Percentiles rank a stretch among this genome's conserved stretches.
These are phyloP conservation scores for Bombus vancouverensis DNA, from an alignment of 1,140 invertebrate species.

Conservation along the genomic window DNA sequence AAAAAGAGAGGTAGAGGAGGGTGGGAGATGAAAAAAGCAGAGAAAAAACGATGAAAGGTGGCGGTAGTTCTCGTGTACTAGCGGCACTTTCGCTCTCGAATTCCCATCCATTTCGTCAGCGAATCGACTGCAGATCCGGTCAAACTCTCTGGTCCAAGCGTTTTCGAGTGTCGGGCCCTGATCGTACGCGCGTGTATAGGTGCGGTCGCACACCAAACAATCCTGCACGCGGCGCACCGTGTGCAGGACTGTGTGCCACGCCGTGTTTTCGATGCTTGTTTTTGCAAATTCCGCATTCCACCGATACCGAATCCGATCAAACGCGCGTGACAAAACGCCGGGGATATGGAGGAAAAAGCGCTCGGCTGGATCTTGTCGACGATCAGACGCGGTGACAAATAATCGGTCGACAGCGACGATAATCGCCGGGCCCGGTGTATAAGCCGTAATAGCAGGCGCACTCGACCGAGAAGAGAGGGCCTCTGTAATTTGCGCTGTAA, in stretches of 20 bases:
- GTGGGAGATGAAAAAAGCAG: neutral
- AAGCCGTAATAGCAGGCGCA: conserved; percentile 34
- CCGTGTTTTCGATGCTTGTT: conserved; percentile 36
- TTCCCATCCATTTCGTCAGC: conserved; percentile 46
- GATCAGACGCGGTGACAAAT: conserved; percentile 48
- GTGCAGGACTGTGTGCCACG: neutral
- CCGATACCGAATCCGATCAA: conserved; percentile 53
- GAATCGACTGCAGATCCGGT: conserved; percentile 39
- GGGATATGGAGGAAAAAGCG: conserved; percentile 37
- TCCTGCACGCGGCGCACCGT: conserved; percentile 2
- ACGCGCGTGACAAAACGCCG: conserved; percentile 51
- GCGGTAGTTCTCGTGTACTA: neutral
- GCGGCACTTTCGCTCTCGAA: conserved; percentile 47
- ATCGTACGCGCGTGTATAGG: neutral
- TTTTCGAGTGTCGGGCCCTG: conserved; percentile 6
- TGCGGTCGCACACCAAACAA: conserved; percentile 38
- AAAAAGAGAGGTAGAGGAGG: no score
- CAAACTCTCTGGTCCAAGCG: conserved; percentile 20
- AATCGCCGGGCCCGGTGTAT: conserved; percentile 41
- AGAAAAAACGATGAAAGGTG: neutral
- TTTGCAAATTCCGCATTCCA: conserved; percentile 51
- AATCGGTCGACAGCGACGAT: conserved; percentile 43
- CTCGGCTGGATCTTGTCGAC: conserved; percentile 46
- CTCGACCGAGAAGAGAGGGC: conserved; percentile 29
- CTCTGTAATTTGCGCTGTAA: conserved; percentile 50